A percentile compares a stretch with the other conserved stretches of the same genome.
Evolutionary conservation across 2,888 invertebrate genomes (phyloP).

Genomic region (Lochmaea crataegi): DNA sequence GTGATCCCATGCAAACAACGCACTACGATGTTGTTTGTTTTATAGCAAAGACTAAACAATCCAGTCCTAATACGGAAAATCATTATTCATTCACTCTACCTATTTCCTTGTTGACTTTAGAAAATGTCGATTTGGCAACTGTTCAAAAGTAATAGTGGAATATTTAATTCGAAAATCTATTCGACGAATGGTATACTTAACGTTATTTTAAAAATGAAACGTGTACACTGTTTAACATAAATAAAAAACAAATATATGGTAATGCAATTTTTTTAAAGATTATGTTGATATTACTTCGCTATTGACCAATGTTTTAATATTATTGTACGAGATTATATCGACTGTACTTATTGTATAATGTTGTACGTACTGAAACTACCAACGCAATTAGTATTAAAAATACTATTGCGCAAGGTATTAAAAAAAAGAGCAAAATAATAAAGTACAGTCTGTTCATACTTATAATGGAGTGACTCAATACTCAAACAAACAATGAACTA

Average conservation of each 20-base stretch:
- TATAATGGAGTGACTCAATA: too few species aligned
- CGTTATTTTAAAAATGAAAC: neutral
- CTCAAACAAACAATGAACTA: too few species aligned
- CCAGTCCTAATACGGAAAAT: conserved; percentile 45
- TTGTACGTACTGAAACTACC: too few species aligned
- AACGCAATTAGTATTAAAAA: too few species aligned
- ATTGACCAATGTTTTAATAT: neutral
- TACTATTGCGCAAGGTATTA: too few species aligned
- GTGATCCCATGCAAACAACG: conserved; percentile 10
- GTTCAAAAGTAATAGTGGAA: conserved; percentile 4
- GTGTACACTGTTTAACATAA: neutral
- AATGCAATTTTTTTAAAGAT: neutral
- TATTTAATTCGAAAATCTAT: conserved; percentile 3
- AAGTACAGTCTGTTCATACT: too few species aligned
- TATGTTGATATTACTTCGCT: neutral
- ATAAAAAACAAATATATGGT: neutral
- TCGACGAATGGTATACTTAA: neutral
- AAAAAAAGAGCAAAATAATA: too few species aligned
- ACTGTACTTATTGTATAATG: too few species aligned
- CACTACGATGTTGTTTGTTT: conserved; percentile 36
- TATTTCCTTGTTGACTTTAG: conserved; percentile 46
- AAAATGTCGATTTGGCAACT: conserved; percentile 27
- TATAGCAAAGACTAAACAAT: conserved; percentile 53
- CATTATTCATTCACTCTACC: conserved; percentile 44
- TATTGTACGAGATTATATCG: too few species aligned